Evolutionary conservation across 2,888 invertebrate species (phyloP), one percentile per base, ranked within the genome.

Genomic region (Pasiphila rectangulata): DNA sequence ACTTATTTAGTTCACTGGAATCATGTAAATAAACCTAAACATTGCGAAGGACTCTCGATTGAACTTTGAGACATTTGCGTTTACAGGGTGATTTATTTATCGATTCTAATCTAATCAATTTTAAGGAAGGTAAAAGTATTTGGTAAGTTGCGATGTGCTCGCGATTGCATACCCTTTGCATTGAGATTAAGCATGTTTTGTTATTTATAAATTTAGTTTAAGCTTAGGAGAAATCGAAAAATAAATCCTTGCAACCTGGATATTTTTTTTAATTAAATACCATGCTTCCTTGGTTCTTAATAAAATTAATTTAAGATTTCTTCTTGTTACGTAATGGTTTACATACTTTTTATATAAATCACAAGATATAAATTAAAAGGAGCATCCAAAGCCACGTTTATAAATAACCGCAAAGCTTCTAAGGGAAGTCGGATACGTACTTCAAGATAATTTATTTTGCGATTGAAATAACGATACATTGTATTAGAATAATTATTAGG

Each of bases 31-130:
- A 17, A 4, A 9, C 32, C 5, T 30, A n/a, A 19, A 17, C 32
- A 32, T 10, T 32, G 17, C 32, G 42, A 25, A 21, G 23, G 61
- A 73, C 76, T 73, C 67, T 64, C 70, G 75, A 76, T 76, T 82
- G 75, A 79, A 75, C 75, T 71, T 75, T 70, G 62, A 64, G 76
- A 78, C 75, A 76, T 67, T 74, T 39, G 60, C 64, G 59, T 66
- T 67, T 64, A 65, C 61, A 62, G 65, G 67, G 63, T 73, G 71
- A 65, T 72, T 68, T 67, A 64, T 69, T 30, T 32, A 32, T 32
- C 32, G 17, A 17, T 17, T 17, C 32, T 17, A 10, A 32, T 32
- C 32, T 9, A 32, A 38, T 6, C 9, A 38, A 44, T 46, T 49
- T 46, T 25, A 32, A 16, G 13, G 25, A 43, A 45, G 39, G 32